Evolutionary conservation across 1,140 invertebrate species (phyloP), one percentile per base, ranked within the genome.

Genomic region (Stegodyphus mimosarum): DNA sequence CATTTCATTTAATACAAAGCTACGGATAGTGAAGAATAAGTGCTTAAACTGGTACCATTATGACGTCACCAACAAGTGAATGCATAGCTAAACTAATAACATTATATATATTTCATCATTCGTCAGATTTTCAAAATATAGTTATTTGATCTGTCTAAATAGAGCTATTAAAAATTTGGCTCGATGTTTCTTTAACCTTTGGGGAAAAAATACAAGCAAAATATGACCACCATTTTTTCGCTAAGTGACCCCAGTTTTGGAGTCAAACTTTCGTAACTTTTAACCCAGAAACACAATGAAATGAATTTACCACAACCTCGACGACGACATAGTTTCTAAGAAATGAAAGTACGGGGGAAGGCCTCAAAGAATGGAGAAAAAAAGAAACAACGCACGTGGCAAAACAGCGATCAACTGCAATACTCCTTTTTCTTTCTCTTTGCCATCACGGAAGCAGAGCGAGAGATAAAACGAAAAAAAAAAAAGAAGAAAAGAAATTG

Each of bases 341-440:
- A 81, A 55, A 81, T 71, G 78, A 72, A 67, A 52, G 73, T 15
- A 60, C 17, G 6, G 7, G 33, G 33, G 33, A 33, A 33, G 33
- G 33, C 33, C 33, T 33, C 5, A 48, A 75, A 60, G 50, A 55
- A 75, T 60, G 33, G 72, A 49, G 50, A 48, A 15, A 50, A 64
- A 79, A 80, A 74, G 73, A 83, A 83, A n/a, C 6, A 70, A 52
- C 10, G 72, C 73, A 76, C 81, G 72, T 75, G 64, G 64, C 70
- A 60, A 84, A 84, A 84, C 73, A 69, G 73, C 63, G 73, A 84
- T 84, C 81, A 76, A 17, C 73, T 17, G 7, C 71, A 49, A 52
- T 75, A 10, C 51, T 33, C 10, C 10, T 7, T 71, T 69, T 75
- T 74, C 53, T 71, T 71, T 71, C 49, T 50, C 49, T 70, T 71